Evolutionary conservation across 2,113 vertebrate genomes (phyloP).

Genomic region (Coregonus clupeaformis): DNA sequence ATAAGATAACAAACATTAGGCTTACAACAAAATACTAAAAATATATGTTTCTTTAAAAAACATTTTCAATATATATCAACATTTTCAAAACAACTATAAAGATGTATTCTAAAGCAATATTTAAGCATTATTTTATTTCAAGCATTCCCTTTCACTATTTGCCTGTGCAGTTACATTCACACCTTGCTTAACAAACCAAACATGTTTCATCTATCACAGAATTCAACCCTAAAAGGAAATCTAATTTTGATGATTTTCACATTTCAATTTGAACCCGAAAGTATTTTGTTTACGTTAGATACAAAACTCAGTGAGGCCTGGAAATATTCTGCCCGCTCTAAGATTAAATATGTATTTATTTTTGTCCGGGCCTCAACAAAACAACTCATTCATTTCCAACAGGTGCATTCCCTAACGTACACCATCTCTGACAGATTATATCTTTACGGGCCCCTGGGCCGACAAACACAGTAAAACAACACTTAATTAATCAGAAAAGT

Average conservation of each 20-base stretch:
- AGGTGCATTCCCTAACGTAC: slow-evolving; percentile 40
- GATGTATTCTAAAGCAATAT: too few species aligned
- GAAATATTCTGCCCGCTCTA: too few species aligned
- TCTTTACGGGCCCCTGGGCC: slow-evolving; percentile 14
- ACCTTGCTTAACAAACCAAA: neutral
- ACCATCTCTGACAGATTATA: neutral
- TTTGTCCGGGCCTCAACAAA: neutral
- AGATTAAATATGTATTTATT: too few species aligned
- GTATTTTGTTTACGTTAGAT: neutral
- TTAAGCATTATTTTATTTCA: too few species aligned
- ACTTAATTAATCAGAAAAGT: slow-evolving; percentile 33
- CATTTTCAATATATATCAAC: too few species aligned
- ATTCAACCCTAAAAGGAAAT: too few species aligned
- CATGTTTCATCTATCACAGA: neutral
- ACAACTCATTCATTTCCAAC: slow-evolving; percentile 41
- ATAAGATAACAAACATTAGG: too few species aligned
- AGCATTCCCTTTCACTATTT: neutral
- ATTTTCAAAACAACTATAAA: too few species aligned
- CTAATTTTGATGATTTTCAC: neutral
- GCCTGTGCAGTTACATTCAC: neutral
- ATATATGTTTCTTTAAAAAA: too few species aligned
- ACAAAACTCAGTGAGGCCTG: neutral
- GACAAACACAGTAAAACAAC: slow-evolving; percentile 30
- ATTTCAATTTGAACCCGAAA: neutral
- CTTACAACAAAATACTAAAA: too few species aligned